Evolutionary conservation across 2,888 invertebrate species (phyloP).

Genomic region (Agrochola circellaris): DNA sequence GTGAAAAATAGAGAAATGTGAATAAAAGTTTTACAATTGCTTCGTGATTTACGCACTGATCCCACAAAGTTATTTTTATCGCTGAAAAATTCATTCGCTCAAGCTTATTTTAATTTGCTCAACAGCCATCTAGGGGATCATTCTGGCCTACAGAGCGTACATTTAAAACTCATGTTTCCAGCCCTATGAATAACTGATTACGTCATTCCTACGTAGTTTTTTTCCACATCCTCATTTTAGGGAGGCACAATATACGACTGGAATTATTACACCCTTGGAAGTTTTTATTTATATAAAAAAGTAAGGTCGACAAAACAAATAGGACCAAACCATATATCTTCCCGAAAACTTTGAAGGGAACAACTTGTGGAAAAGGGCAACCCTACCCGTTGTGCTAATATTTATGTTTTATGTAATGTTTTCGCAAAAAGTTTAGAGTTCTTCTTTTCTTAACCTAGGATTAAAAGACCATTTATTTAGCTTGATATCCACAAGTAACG

Average conservation of each 20-base stretch:
- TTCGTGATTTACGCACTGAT: conserved; percentile 58
- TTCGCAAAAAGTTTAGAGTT: conserved; percentile 21
- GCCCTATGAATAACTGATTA: conserved; percentile 42
- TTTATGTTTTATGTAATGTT: conserved; percentile 49
- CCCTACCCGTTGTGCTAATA: conserved; percentile 32
- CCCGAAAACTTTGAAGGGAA: conserved; percentile 41
- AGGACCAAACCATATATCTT: conserved; percentile 46
- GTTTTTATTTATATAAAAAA: conserved; percentile 54
- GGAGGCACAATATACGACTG: conserved; percentile 4
- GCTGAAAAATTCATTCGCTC: conserved; percentile 57
- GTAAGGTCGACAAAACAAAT: conserved; percentile 51
- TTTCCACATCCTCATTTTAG: conserved; percentile 10
- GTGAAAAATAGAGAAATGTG: conserved; percentile 16
- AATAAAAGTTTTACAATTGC: conserved; percentile 54
- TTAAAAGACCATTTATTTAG: no score
- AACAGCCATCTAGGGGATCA: conserved; percentile 60
- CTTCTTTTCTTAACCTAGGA: no score
- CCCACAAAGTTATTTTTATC: conserved; percentile 59
- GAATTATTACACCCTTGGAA: conserved; percentile 44
- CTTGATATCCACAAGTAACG: no score
- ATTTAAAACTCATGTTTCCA: conserved; percentile 50
- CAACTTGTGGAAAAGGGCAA: conserved; percentile 48
- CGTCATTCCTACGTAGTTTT: conserved; percentile 16
- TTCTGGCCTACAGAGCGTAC: conserved; percentile 38
- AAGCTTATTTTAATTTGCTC: conserved; percentile 64